A percentile compares a stretch with the other conserved stretches of the same genome.
These are phyloP conservation scores for Chauna torquata DNA, from an alignment of 2,113 vertebrate species.

Conservation along the genomic window DNA sequence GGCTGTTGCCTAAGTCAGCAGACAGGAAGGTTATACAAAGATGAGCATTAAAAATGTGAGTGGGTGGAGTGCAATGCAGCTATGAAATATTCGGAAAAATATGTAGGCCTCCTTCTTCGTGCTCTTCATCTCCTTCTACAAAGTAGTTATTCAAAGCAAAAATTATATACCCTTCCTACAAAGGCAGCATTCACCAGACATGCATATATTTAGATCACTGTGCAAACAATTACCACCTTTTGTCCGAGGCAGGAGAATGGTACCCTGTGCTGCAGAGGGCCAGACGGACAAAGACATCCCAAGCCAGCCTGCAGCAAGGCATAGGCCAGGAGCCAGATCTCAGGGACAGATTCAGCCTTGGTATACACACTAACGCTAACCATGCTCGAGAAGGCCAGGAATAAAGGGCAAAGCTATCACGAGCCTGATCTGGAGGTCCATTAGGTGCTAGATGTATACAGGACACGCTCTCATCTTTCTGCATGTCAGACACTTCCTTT, in stretches of 20 bases:
- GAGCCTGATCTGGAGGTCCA: background rate
- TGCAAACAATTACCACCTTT: background rate
- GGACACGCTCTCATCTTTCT: background rate
- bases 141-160: conserved; percentile 6
- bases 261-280: background rate
- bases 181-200: background rate
- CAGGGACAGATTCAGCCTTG: background rate
- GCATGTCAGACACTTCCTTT: background rate
- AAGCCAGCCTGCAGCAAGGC: background rate
- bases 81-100: background rate
- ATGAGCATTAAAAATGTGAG: background rate
- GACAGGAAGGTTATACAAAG: background rate
- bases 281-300: background rate
- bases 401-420: background rate
- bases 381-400: background rate
- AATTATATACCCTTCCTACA: background rate
- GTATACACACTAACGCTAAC: background rate
- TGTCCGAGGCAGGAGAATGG: background rate
- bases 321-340: background rate
- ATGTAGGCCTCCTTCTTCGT: background rate
- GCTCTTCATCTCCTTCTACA: background rate
- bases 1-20: background rate
- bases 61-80: background rate
- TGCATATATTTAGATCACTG: background rate
- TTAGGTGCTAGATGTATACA: background rate